phyloP scores from a whole-genome alignment of 2,797 vertebrate species.

The Typhlichthys eigenmanni region DNA sequence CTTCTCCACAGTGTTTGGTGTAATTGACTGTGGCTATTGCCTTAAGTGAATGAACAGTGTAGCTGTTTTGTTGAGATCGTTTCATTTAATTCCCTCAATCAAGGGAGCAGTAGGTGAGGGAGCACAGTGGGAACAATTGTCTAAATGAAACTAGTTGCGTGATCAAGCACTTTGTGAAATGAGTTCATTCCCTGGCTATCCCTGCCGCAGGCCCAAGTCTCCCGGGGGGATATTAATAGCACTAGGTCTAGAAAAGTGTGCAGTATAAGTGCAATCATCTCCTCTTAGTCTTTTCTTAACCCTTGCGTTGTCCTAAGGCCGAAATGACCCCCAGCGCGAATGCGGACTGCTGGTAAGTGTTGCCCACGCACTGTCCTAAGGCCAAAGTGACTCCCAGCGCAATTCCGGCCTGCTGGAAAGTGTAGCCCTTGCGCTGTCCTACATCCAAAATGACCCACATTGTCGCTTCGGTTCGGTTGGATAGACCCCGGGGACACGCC shows the following conservation, averaged over 20 bases:
- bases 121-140: constrained; percentile 20
- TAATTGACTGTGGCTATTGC: constrained; percentile 1
- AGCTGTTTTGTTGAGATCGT: constrained; percentile 16
- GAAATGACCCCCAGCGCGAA: no score
- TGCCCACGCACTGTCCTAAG: no score
- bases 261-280: constrained; percentile 40
- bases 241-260: constrained; percentile 42
- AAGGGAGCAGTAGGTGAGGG: constrained; percentile 25
- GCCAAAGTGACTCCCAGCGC: no score
- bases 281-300: no score
- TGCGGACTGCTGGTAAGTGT: no score
- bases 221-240: constrained; percentile 68
- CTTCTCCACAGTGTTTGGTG: background rate
- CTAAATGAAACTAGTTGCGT: constrained; percentile 58
- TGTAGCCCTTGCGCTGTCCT: no score
- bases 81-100: constrained; percentile 30
- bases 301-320: no score
- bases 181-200: constrained; percentile 50
- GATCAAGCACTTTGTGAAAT: constrained; percentile 68
- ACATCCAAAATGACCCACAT: no score
- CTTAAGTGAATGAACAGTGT: constrained; percentile 9
- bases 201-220: constrained; percentile 47
- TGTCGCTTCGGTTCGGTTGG: no score
- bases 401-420: no score
- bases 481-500: no score